These are phyloP conservation scores for Saturnia japonica DNA, from an alignment of 2,888 invertebrate species.

Conservation along the genomic window DNA sequence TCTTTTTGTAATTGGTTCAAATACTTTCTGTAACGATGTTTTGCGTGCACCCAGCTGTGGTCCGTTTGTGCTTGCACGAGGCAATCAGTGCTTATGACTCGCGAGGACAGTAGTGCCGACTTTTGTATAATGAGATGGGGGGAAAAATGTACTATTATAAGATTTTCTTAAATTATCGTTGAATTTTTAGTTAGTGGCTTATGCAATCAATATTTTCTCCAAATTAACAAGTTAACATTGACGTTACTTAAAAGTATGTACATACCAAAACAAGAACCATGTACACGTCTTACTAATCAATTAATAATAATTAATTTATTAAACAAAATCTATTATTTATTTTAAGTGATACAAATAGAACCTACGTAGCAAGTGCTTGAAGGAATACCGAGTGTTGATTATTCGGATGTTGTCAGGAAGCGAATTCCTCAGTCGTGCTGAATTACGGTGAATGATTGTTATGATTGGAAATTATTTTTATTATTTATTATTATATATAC, in stretches of 20 bases:
- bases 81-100: conserved; percentile 73
- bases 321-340: too few species aligned
- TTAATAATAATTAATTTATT: too few species aligned
- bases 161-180: background rate
- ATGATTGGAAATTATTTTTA: too few species aligned
- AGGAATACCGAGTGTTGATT: too few species aligned
- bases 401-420: too few species aligned
- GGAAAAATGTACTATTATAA: background rate
- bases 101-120: conserved; percentile 7
- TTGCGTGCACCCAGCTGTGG: conserved; percentile 62
- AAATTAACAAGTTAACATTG: background rate
- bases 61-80: conserved; percentile 56
- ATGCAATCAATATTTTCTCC: background rate
- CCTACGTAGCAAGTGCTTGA: too few species aligned
- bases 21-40: conserved; percentile 60
- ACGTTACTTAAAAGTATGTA: background rate
- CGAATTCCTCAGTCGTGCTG: too few species aligned
- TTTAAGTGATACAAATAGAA: too few species aligned
- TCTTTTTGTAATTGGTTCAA: conserved; percentile 72
- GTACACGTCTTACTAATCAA: too few species aligned
- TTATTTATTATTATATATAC: too few species aligned
- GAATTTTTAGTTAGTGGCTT: background rate
- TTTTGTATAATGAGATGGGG: background rate
- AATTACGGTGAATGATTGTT: too few species aligned
- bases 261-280: too few species aligned